A percentile compares a stretch with the other conserved stretches of the same genome.
Conservation (phyloP, 2,797 vertebrate species). For the Gymnothorax javanicus region DNA sequence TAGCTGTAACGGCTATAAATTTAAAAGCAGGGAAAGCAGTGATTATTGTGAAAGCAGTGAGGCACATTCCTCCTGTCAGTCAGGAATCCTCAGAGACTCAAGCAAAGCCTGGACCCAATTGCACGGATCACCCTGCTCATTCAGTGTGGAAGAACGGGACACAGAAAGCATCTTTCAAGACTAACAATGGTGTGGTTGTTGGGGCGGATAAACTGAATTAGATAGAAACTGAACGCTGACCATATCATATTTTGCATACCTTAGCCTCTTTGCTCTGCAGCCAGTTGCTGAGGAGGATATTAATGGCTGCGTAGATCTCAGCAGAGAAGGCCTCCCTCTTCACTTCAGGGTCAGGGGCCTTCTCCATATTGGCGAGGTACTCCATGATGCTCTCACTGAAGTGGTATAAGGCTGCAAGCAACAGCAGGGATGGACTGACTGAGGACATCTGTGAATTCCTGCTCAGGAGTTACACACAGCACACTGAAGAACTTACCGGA, state of each 20-base stretch:
- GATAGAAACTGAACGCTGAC: conserved; percentile 45
- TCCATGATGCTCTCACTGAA: conserved; percentile 93
- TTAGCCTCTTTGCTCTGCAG: conserved; percentile 88
- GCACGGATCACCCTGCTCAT: background rate
- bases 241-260: conserved; percentile 64
- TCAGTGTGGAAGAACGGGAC: background rate
- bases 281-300: conserved; percentile 86
- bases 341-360: conserved; percentile 91
- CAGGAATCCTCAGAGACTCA: background rate
- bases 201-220: conserved; percentile 46
- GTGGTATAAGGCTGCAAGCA: conserved; percentile 78
- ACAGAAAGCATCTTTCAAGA: conserved; percentile 4
- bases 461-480: too few relatives aligned
- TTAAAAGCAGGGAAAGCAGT: background rate
- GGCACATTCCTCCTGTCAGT: background rate
- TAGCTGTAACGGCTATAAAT: conserved; percentile 2
- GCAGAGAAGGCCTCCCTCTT: conserved; percentile 87
- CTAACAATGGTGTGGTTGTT: conserved; percentile 30
- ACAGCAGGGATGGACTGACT: background rate
- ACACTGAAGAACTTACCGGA: conserved; percentile 72
- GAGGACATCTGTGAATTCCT: background rate
- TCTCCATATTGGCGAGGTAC: conserved; percentile 90
- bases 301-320: conserved; percentile 83
- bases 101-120: conserved; percentile 13
- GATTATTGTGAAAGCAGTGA: background rate